phyloP scores from a whole-genome alignment of 2,888 invertebrate species.

The Andrena hattorfiana region DNA sequence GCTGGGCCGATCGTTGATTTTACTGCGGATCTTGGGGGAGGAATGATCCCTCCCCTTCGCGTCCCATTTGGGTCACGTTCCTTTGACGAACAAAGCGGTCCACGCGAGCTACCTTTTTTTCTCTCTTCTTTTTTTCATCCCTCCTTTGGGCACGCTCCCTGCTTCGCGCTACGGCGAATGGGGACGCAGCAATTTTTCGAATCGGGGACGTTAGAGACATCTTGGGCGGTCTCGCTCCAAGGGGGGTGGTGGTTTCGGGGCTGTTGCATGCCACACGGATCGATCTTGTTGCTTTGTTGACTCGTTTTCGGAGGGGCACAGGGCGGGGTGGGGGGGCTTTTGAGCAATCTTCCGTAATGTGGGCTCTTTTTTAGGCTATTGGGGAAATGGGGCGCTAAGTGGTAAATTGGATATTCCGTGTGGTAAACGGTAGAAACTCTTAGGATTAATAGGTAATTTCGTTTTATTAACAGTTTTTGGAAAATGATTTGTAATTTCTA shows the following conservation, averaged over 20 bases:
- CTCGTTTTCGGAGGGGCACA: neutral
- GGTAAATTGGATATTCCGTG: too few species aligned
- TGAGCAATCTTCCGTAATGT: too few species aligned
- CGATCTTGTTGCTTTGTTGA: neutral
- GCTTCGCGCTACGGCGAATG: neutral
- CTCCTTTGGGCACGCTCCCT: neutral
- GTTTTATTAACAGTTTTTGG: too few species aligned
- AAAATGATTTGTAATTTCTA: too few species aligned
- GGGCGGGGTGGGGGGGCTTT: too few species aligned
- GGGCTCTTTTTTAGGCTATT: too few species aligned
- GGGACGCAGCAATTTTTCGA: conserved; percentile 17
- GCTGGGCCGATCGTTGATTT: conserved; percentile 61
- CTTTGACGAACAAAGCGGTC: conserved; percentile 51
- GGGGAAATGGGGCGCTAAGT: too few species aligned
- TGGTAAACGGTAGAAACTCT: too few species aligned
- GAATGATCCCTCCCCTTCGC: conserved; percentile 24
- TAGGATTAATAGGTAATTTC: too few species aligned
- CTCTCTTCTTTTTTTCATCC: neutral
- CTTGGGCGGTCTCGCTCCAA: neutral
- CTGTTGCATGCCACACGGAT: conserved; percentile 20
- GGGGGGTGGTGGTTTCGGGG: neutral
- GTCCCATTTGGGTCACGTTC: conserved; percentile 48
- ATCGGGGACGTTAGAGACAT: neutral
- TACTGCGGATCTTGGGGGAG: conserved; percentile 61
- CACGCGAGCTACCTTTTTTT: neutral